phyloP scores from a whole-genome alignment of 1,140 invertebrate genomes.

The Drosophila hydei region DNA sequence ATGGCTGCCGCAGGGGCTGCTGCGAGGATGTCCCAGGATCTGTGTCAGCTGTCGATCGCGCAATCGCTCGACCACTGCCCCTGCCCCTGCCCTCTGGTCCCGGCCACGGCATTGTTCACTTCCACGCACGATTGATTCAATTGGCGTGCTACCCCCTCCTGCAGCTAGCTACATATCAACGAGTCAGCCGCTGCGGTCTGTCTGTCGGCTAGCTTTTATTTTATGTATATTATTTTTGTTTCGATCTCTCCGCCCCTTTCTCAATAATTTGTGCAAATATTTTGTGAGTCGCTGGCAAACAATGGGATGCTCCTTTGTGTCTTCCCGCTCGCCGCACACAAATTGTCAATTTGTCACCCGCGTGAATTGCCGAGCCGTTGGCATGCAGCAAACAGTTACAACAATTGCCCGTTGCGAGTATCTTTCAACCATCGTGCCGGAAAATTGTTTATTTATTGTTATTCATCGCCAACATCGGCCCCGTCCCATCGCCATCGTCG shows the following conservation, averaged over 20 bases:
- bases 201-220: slow-evolving; percentile 14
- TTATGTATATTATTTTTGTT: too few relatives aligned
- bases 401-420: slow-evolving; percentile 24
- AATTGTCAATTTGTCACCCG: slow-evolving; percentile 51
- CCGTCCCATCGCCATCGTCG: slow-evolving; percentile 7
- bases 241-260: slow-evolving; percentile 6
- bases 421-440: slow-evolving; percentile 37
- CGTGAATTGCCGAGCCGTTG: slow-evolving; percentile 23
- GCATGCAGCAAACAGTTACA: slow-evolving; percentile 14
- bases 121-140: slow-evolving; percentile 42
- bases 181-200: slow-evolving; percentile 10
- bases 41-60: slow-evolving; percentile 42
- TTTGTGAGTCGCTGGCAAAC: slow-evolving; percentile 18
- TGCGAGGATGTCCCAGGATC: slow-evolving; percentile 7
- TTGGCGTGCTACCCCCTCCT: slow-evolving; percentile 10
- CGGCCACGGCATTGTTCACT: slow-evolving; percentile 2
- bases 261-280: slow-evolving; percentile 41
- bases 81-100: neutral
- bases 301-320: slow-evolving; percentile 20
- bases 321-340: slow-evolving; percentile 5
- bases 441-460: slow-evolving; percentile 56
- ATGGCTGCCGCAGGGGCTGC: slow-evolving; percentile 17
- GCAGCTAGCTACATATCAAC: slow-evolving; percentile 25
- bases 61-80: neutral
- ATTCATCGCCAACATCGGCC: slow-evolving; percentile 14